These are phyloP conservation scores for Acleris laterana DNA, from an alignment of 2,888 invertebrate species.

Conservation along the genomic window DNA sequence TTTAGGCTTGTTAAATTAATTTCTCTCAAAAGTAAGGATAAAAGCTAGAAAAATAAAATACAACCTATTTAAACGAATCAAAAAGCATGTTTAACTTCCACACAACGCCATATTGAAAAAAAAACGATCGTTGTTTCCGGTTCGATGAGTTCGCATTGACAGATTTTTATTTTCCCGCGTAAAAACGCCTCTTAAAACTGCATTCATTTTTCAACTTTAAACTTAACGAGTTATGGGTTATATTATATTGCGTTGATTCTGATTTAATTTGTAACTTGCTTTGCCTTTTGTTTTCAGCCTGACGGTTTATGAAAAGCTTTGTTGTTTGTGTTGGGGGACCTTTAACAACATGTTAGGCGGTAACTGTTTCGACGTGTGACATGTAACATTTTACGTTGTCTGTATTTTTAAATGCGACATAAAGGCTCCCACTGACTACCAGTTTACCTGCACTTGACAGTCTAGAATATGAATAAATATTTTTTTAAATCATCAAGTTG, in stretches of 20 bases:
- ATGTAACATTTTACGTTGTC: neutral
- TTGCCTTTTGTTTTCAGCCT: slow-evolving; percentile 11
- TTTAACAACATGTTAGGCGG: neutral
- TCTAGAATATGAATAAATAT: too few species aligned
- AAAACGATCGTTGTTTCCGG: slow-evolving; percentile 40
- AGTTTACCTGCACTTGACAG: too few species aligned
- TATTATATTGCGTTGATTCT: neutral
- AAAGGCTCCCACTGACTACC: too few species aligned
- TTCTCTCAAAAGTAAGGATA: neutral
- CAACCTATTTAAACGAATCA: neutral
- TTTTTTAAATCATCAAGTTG: too few species aligned
- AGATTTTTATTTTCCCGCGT: slow-evolving; percentile 25
- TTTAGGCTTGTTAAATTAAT: too few species aligned
- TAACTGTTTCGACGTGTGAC: neutral
- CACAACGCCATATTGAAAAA: slow-evolving; percentile 4
- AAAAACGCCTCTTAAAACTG: neutral
- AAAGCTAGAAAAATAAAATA: neutral
- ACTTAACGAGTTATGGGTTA: neutral
- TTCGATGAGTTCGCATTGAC: slow-evolving; percentile 41
- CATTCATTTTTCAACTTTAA: neutral
- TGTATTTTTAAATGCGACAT: too few species aligned
- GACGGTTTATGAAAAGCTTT: slow-evolving; percentile 3
- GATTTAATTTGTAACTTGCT: slow-evolving; percentile 14
- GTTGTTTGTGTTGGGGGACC: neutral
- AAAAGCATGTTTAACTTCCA: neutral